Percentiles rank a stretch among this genome's conserved stretches.
phyloP scores from a whole-genome alignment of 2,113 vertebrate species.

The Ceyx cyanopectus region DNA sequence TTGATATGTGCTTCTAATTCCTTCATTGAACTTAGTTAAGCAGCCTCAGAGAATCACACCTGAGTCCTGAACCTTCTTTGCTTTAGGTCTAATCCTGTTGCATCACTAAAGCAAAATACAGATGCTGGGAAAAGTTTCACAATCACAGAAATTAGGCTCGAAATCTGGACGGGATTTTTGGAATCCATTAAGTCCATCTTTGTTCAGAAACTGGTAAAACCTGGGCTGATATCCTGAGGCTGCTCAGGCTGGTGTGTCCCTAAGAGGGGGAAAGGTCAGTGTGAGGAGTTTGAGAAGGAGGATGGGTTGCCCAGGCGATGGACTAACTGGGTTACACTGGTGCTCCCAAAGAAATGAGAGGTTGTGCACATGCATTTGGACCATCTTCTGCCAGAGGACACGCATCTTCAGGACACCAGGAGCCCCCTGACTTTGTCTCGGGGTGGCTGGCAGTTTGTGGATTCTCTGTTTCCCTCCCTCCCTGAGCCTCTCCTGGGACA shows the following conservation, averaged over 20 bases:
- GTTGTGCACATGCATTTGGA: accelerated
- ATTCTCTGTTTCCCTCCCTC: neutral
- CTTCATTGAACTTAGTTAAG: neutral
- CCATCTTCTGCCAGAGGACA: neutral
- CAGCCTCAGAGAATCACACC: neutral
- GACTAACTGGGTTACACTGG: accelerated
- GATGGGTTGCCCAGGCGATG: neutral
- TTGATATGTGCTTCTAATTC: neutral
- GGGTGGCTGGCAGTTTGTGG: neutral
- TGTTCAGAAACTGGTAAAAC: neutral
- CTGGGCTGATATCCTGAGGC: accelerated
- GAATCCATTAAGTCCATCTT: neutral
- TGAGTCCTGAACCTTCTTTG: neutral
- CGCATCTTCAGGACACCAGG: accelerated
- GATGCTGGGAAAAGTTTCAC: neutral
- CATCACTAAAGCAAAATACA: neutral
- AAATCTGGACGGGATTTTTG: neutral
- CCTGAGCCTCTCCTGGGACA: accelerated
- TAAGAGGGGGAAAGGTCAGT: neutral
- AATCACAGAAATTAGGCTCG: neutral
- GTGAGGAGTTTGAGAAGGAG: neutral
- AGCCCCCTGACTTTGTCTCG: neutral
- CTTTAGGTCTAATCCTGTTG: neutral
- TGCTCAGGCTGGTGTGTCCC: neutral
- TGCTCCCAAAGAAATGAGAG: neutral